Conservation (phyloP, 2,888 invertebrate species). For the Dryobota labecula region DNA sequence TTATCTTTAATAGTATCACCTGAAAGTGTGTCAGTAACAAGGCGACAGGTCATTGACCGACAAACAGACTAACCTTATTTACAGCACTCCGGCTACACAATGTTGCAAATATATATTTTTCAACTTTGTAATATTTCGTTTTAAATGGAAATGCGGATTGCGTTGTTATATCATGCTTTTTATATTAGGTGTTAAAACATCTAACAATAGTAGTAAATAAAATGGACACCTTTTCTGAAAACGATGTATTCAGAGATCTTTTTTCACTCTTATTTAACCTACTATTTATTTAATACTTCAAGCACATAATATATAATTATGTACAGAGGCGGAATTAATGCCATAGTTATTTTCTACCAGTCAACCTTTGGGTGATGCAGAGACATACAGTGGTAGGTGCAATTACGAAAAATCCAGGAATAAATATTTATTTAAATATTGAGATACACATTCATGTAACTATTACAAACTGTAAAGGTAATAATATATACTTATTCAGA, state of each 20-base stretch:
- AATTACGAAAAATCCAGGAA: too few species aligned
- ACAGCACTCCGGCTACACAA: constrained; percentile 10
- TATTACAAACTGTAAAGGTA: too few species aligned
- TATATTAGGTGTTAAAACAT: not conserved
- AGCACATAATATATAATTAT: too few species aligned
- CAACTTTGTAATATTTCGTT: constrained; percentile 23
- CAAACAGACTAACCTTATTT: constrained; percentile 21
- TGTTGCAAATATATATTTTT: constrained; percentile 43
- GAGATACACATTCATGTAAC: too few species aligned
- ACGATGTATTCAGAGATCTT: not conserved
- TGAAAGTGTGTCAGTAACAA: constrained; percentile 55
- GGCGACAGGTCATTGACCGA: constrained; percentile 47
- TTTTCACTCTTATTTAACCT: not conserved
- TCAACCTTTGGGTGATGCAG: too few species aligned
- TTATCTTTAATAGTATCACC: constrained; percentile 49
- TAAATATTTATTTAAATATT: too few species aligned
- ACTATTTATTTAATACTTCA: too few species aligned
- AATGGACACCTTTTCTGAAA: not conserved
- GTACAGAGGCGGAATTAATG: too few species aligned
- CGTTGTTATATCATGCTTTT: not conserved
- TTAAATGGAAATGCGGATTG: constrained; percentile 16
- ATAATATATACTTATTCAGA: too few species aligned
- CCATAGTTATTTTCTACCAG: too few species aligned
- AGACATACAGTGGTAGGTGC: too few species aligned
- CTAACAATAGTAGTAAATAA: not conserved